Conservation (phyloP, 92 coral and sea anemone species). For the Ricordea florida region DNA sequence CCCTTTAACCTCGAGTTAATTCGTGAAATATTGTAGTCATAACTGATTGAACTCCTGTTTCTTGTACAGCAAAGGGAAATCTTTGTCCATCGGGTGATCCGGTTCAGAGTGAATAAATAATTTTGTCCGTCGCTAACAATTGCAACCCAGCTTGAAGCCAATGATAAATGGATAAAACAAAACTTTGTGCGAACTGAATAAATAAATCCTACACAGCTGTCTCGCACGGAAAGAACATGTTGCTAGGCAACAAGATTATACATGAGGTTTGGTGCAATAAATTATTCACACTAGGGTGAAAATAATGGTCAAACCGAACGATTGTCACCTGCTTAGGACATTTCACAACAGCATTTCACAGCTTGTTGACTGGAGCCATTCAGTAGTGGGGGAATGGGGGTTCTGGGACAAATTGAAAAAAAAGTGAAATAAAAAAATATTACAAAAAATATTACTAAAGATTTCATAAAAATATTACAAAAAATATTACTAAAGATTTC, state of each 20-base stretch:
- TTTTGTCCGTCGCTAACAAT: constrained; percentile 2
- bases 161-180: neutral
- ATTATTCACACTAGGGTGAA: constrained; percentile 16
- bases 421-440: no score
- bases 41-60: no score
- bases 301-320: constrained; percentile 1
- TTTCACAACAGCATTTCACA: neutral
- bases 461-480: no score
- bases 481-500: no score
- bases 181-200: neutral
- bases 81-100: no score
- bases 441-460: no score
- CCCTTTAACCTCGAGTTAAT: no score
- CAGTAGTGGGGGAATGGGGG: no score
- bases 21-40: no score
- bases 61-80: no score
- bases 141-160: constrained; percentile 9
- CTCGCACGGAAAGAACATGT: constrained; percentile 2
- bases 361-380: constrained; percentile 7
- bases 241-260: constrained; percentile 18
- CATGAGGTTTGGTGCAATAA: neutral
- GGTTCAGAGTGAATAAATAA: neutral
- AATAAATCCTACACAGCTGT: constrained; percentile 1
- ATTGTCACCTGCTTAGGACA: constrained; percentile 32
- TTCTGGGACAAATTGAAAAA: no score